Evolutionary conservation across 2,113 vertebrate species (phyloP).

Genomic region (Pelvicachromis taeniatus): DNA sequence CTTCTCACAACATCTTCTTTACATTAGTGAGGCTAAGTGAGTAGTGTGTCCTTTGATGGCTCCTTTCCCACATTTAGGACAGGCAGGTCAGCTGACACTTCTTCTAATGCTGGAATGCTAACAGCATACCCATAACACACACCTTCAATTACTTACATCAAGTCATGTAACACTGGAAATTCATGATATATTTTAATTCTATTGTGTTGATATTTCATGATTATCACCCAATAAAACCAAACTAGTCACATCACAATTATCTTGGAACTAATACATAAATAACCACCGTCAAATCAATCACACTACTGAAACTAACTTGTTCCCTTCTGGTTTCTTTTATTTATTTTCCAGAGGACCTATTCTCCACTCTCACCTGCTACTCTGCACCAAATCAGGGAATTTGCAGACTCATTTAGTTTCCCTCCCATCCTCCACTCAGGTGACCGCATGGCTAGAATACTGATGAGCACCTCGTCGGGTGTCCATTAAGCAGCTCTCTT

Average conservation of each 20-base stretch:
- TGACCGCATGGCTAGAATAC: conserved; percentile 70
- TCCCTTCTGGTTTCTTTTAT: neutral
- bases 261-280: neutral
- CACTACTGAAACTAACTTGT: neutral
- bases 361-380: conserved; percentile 55
- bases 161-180: neutral
- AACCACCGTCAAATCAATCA: neutral
- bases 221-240: neutral
- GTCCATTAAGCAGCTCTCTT: conserved; percentile 49
- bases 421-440: conserved; percentile 68
- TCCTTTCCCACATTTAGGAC: conserved; percentile 20
- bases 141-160: neutral
- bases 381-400: conserved; percentile 72
- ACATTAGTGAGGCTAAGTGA: neutral
- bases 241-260: neutral
- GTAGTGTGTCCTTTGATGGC: conserved; percentile 1
- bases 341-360: conserved; percentile 21
- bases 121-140: neutral
- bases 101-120: neutral
- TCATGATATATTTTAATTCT: neutral
- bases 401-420: conserved; percentile 77
- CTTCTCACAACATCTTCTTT: neutral
- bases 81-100: conserved; percentile 11
- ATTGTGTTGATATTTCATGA: neutral
- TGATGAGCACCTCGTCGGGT: conserved; percentile 66